Conservation (phyloP, 2,888 invertebrate species). For the Drosophila mercatorum region DNA sequence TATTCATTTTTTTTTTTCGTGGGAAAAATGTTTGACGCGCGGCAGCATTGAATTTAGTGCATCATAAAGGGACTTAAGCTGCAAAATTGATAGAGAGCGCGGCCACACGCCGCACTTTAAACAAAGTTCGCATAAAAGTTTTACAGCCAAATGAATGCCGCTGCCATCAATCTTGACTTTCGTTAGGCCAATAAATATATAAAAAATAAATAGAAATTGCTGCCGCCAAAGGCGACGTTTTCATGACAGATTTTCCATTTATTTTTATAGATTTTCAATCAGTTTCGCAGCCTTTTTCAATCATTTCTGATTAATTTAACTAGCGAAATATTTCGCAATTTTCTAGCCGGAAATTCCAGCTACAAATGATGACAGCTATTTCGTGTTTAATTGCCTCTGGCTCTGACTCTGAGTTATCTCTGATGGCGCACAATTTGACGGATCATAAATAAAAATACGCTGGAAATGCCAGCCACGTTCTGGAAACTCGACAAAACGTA, state of each 20-base stretch:
- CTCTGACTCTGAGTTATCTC: conserved; percentile 38
- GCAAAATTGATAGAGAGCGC: not conserved
- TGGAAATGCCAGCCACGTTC: not conserved
- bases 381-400: conserved; percentile 53
- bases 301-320: not conserved
- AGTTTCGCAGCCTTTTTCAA: not conserved
- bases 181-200: not conserved
- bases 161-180: not conserved
- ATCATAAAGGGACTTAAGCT: conserved; percentile 53
- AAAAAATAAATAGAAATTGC: too few species aligned
- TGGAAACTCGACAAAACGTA: not conserved
- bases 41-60: conserved; percentile 51
- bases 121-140: conserved; percentile 50
- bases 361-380: conserved; percentile 45
- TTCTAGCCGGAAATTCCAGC: not conserved
- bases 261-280: not conserved
- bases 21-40: conserved; percentile 27
- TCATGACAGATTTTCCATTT: not conserved
- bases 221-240: not conserved
- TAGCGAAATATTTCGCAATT: not conserved
- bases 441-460: conserved; percentile 65
- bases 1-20: conserved; percentile 32
- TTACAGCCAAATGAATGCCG: conserved; percentile 34
- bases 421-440: conserved; percentile 63
- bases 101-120: conserved; percentile 22